Evolutionary conservation across 2,888 invertebrate genomes (phyloP), one percentile per base, ranked within the genome.

Genomic region (Cataglyphis livida): DNA sequence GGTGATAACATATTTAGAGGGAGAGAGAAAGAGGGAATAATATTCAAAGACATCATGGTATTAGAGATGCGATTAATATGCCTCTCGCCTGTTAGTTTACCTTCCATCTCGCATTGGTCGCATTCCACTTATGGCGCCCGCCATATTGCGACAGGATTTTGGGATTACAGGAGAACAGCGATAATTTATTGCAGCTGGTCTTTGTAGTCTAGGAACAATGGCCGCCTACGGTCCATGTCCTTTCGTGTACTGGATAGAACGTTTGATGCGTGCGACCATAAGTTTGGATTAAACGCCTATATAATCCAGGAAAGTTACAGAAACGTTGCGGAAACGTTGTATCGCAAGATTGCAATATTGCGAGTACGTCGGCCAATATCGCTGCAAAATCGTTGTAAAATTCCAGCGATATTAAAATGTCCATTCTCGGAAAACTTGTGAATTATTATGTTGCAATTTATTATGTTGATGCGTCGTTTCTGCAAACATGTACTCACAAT

Each of bases 201-300:
- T 91, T 92, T 92, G 92, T 92, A 51, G 68, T 64, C 83, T 59
- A 71, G 79, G 88, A 89, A 92, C 92, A 92, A 92, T 91, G 81
- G 88, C 64, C 68, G 82, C 74, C 70, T 61, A 35, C 35, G 25
- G 10, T 35, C 70, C 51, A n/a, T 18, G 75, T 38, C 65, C 35
- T 54, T 35, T 35, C 48, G 21, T 18, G 28, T 41, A 73, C 28
- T 9, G 51, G 38, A 25, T 68, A n/a, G 35, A 51, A 51, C 15
- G 15, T 65, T 75, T 75, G 51, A 75, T 51, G 51, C 25, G 21
- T 35, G 21, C 21, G 3, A 35, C 38, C 21, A 12, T 51, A 54
- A 38, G 48, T 44, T 62, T 9, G 51, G 35, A 25, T 38, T 68
- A 51, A 66, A 66, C 44, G 25, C 25, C 7, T 1, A 32, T 35